phyloP scores from a whole-genome alignment of 1,140 invertebrate species.

The Pinna nobilis region DNA sequence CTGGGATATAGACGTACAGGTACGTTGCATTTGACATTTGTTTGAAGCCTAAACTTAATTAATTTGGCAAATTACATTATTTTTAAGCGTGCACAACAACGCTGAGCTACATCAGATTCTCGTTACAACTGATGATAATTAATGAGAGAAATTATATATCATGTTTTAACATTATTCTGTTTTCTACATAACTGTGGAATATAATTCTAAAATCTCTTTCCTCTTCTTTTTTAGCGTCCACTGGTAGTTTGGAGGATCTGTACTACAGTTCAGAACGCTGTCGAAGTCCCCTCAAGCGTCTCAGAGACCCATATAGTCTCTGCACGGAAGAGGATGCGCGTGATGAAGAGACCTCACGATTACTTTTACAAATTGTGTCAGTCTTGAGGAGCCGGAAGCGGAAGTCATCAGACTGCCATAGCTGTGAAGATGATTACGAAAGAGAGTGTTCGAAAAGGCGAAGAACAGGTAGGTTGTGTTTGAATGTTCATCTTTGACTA shows the following conservation, averaged over 20 bases:
- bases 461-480: slow-evolving; percentile 1
- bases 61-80: background rate
- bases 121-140: background rate
- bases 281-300: slow-evolving; percentile 10
- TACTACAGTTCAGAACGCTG: slow-evolving; percentile 4
- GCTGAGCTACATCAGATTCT: background rate
- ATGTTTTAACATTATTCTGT: background rate
- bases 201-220: background rate
- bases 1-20: no score
- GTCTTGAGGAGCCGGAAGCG: slow-evolving; percentile 1
- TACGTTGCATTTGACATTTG: no score
- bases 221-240: background rate
- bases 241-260: background rate
- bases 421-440: slow-evolving; percentile 3
- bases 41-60: no score
- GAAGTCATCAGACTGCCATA: slow-evolving; percentile 1
- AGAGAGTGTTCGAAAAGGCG: slow-evolving; percentile 15
- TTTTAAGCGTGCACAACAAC: slow-evolving; percentile 10
- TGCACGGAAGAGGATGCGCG: background rate
- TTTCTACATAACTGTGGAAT: background rate
- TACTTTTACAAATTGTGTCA: slow-evolving; percentile 2
- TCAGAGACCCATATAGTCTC: slow-evolving; percentile 2
- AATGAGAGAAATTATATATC: background rate
- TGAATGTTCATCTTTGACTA: background rate
- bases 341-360: background rate